Conservation (phyloP, 1,140 invertebrate species). For the Ridgeia piscesae region DNA sequence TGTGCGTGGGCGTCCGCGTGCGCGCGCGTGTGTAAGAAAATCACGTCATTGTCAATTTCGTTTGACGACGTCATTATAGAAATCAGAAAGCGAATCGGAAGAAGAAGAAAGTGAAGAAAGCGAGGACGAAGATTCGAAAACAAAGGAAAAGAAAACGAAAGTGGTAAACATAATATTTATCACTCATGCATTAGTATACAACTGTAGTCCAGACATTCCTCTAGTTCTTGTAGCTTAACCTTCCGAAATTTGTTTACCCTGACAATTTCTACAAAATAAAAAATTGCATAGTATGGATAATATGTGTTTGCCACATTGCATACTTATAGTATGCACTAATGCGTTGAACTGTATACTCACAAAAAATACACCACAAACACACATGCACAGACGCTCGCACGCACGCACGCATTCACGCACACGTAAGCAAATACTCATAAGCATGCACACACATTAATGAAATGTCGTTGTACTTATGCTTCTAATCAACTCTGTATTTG, state of each 20-base stretch:
- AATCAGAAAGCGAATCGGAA: not conserved
- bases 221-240: not conserved
- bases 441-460: too few species aligned
- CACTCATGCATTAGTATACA: not conserved
- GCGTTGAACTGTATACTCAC: too few species aligned
- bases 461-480: too few species aligned
- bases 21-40: not conserved
- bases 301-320: not conserved
- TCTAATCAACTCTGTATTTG: too few species aligned
- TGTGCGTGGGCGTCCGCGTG: too few species aligned
- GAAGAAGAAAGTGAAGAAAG: constrained; percentile 10
- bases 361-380: too few species aligned
- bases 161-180: not conserved
- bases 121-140: not conserved
- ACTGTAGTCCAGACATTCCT: too few species aligned
- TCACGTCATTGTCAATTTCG: not conserved
- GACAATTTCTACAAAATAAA: not conserved
- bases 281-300: not conserved
- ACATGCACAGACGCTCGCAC: too few species aligned
- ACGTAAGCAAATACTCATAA: not conserved
- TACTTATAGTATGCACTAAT: too few species aligned
- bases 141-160: not conserved
- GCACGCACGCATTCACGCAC: too few species aligned
- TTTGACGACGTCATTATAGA: not conserved
- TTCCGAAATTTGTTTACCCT: not conserved